Evolutionary conservation across 2,797 vertebrate species (phyloP), one percentile per base, ranked within the genome.

Genomic region (Crotalus adamanteus): DNA sequence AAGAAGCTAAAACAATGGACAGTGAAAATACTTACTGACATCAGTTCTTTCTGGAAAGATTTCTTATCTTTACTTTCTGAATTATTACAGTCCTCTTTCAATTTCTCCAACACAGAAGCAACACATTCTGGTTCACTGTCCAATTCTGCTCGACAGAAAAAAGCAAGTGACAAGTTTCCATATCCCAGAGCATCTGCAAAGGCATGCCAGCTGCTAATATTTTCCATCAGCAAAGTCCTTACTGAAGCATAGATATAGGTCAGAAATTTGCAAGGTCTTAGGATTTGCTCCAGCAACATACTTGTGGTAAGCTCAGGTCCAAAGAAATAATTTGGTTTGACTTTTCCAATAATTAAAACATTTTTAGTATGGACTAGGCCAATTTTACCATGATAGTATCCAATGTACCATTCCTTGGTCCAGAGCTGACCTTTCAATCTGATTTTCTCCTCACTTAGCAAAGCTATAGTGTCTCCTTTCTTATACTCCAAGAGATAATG

Each of bases 391-490:
- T 99, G 99, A 97, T 99, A 99, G 97, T 98, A 99, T 93, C 98
- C 99, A 1, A 99, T 99, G 95, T 99, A 99, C 99, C 99, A 99
- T 97, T 99, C 99, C 96, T 99, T 99, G 94, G 98, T 99, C 98
- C 99, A 98, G 88, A 99, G 97, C 92, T 99, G 99, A 25, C 99
- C 99, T 95, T 98, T 98, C 25, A 99, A 97, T 94, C 98, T 98
- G 96, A 99, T 98, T 94, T 99, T 99, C 97, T 99, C 99, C 96
- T 99, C 99, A 26, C 98, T 99, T 47, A 99, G 98, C 95, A 99
- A 96, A 14, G 99, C 99, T 1, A 99, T 95, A 8, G 98, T 94
- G 0, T 99, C 99, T 0, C 99, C 99, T 93, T 99, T 99, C 97
- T 99, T 99, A 96, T 99, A 99, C 94, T 99, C 99, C 97, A 99